phyloP scores from a whole-genome alignment of 2,888 invertebrate species.

The Melinaea menophilus region DNA sequence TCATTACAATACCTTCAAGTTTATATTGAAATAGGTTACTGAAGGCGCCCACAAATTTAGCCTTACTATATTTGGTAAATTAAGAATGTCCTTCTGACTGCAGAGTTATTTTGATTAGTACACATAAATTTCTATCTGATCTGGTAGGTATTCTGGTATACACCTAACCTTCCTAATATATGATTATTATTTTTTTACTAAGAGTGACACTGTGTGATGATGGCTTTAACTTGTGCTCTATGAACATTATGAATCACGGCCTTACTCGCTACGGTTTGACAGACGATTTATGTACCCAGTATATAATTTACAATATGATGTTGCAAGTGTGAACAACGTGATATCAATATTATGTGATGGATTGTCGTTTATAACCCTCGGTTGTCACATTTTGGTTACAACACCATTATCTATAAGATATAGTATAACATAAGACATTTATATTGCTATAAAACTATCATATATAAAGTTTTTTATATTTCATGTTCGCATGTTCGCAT shows the following conservation, averaged over 20 bases:
- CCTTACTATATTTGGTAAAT: slow-evolving; percentile 15
- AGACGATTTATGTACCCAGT: slow-evolving; percentile 43
- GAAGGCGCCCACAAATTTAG: slow-evolving; percentile 18
- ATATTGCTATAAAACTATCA: background rate
- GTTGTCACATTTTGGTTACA: slow-evolving; percentile 18
- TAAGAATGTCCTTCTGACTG: slow-evolving; percentile 7
- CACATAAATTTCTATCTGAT: too few species aligned
- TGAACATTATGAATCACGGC: slow-evolving; percentile 25
- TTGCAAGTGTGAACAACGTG: slow-evolving; percentile 54
- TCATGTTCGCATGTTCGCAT: background rate
- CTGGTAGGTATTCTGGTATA: too few species aligned
- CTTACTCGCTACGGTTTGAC: slow-evolving; percentile 32
- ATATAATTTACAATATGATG: slow-evolving; percentile 36
- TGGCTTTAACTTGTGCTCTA: background rate
- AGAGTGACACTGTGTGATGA: background rate
- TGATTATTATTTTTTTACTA: too few species aligned
- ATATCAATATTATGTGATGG: slow-evolving; percentile 52
- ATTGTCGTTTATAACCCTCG: slow-evolving; percentile 54
- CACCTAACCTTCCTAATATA: too few species aligned
- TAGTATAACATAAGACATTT: background rate
- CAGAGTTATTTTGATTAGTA: slow-evolving; percentile 9
- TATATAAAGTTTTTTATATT: background rate
- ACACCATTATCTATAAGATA: background rate
- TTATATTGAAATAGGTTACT: slow-evolving; percentile 17
- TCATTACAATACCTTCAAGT: slow-evolving; percentile 29